These are phyloP conservation scores for Caenorhabditis angaria DNA, from an alignment of 2,888 invertebrate genomes.

Conservation along the genomic window DNA sequence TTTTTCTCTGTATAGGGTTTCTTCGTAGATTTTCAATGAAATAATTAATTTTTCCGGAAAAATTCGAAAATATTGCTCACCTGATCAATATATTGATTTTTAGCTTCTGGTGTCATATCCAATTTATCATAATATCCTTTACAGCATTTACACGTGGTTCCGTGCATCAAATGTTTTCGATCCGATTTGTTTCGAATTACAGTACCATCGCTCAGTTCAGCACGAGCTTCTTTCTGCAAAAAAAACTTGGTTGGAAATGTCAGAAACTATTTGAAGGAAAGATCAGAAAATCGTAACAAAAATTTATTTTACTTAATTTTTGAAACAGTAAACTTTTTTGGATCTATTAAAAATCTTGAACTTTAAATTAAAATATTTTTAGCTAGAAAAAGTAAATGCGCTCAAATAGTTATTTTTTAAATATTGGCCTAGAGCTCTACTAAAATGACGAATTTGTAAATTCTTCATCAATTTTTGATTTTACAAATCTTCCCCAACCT, in stretches of 20 bases:
- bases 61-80: constrained; percentile 30
- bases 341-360: neutral
- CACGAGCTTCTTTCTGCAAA: no score
- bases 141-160: constrained; percentile 56
- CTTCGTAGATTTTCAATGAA: no score
- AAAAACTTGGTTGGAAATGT: no score
- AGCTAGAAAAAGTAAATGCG: no score
- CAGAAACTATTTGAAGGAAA: no score
- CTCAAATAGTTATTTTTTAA: no score
- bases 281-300: no score
- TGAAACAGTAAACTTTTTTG: neutral
- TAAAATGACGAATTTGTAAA: no score
- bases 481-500: neutral
- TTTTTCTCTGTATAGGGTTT: no score
- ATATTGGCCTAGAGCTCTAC: no score
- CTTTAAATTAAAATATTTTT: neutral
- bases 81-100: constrained; percentile 52
- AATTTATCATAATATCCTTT: constrained; percentile 59
- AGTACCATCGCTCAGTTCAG: constrained; percentile 25
- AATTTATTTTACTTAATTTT: neutral
- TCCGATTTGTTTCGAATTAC: constrained; percentile 28
- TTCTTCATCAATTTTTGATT: no score
- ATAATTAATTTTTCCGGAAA: no score
- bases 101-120: constrained; percentile 45
- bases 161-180: constrained; percentile 49